Conservation (phyloP, 2,113 vertebrate genomes). For the Panthera tigris region DNA sequence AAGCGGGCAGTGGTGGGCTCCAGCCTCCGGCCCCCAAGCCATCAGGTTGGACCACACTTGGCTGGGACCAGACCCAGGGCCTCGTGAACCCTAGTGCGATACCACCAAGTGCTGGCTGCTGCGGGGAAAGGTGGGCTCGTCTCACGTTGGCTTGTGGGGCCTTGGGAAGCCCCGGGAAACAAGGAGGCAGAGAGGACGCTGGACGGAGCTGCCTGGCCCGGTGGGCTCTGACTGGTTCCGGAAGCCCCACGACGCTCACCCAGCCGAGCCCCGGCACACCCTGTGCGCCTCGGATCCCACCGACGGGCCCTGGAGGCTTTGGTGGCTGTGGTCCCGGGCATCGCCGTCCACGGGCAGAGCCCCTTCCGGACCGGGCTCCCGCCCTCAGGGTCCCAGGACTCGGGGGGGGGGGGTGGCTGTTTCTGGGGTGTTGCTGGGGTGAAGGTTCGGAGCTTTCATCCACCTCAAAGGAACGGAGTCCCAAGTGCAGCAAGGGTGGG, state of each 20-base stretch:
- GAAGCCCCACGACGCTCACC: too few relatives aligned
- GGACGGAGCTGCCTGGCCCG: rapidly evolving
- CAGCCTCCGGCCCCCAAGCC: background rate
- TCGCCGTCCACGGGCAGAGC: background rate
- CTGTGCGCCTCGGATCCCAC: rapidly evolving
- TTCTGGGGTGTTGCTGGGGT: too few relatives aligned
- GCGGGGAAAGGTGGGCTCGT: background rate
- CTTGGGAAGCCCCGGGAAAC: too few relatives aligned
- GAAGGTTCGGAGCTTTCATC: background rate
- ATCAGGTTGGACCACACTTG: background rate
- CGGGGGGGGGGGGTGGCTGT: background rate
- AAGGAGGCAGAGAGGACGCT: background rate
- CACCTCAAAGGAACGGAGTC: too few relatives aligned
- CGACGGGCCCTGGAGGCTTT: too few relatives aligned
- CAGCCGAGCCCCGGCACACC: rapidly evolving
- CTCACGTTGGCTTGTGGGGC: rapidly evolving
- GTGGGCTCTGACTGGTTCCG: too few relatives aligned
- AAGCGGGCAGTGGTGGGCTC: background rate
- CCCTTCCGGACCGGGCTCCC: background rate
- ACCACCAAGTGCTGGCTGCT: background rate
- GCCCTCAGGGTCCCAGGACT: background rate
- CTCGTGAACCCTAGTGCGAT: background rate
- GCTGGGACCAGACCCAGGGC: background rate
- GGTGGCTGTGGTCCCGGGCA: too few relatives aligned
- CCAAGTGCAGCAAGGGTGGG: rapidly evolving